phyloP scores from a whole-genome alignment of 2,888 invertebrate species.

The Eurytoma californica region DNA sequence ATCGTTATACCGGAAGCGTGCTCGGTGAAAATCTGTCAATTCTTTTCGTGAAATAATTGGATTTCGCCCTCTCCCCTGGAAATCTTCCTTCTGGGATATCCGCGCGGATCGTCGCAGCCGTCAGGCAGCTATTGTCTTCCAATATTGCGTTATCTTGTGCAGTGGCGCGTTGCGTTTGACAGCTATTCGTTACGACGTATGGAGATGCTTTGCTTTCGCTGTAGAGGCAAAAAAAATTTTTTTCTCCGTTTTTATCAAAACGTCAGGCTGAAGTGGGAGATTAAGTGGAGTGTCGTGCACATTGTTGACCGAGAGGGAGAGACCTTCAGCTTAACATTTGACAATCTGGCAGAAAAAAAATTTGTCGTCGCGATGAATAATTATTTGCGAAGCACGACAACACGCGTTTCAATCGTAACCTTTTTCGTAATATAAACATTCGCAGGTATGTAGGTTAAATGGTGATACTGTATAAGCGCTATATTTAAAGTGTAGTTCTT shows the following conservation, averaged over 20 bases:
- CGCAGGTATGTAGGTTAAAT: too few relatives aligned
- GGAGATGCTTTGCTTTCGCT: background rate
- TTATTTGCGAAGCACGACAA: too few relatives aligned
- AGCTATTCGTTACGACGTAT: slow-evolving; percentile 35
- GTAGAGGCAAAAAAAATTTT: slow-evolving; percentile 7
- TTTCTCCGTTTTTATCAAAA: slow-evolving; percentile 21
- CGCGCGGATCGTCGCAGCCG: slow-evolving; percentile 22
- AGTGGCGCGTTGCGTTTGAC: slow-evolving; percentile 45
- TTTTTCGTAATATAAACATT: too few relatives aligned
- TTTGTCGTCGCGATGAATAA: background rate
- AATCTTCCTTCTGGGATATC: background rate
- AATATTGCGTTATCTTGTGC: slow-evolving; percentile 39
- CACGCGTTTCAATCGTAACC: too few relatives aligned
- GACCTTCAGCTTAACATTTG: background rate
- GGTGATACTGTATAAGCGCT: too few relatives aligned
- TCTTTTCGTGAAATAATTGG: slow-evolving; percentile 36
- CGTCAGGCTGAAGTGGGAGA: slow-evolving; percentile 3
- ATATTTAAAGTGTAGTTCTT: too few relatives aligned
- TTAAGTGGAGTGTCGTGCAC: slow-evolving; percentile 1
- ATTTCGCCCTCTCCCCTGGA: slow-evolving; percentile 20
- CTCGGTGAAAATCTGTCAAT: slow-evolving; percentile 40
- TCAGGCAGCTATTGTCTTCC: slow-evolving; percentile 32
- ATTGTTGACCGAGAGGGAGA: background rate
- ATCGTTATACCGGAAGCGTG: background rate
- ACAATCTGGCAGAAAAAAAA: slow-evolving; percentile 2